Conservation (phyloP, 2,797 vertebrate genomes). For the Anableps anableps region DNA sequence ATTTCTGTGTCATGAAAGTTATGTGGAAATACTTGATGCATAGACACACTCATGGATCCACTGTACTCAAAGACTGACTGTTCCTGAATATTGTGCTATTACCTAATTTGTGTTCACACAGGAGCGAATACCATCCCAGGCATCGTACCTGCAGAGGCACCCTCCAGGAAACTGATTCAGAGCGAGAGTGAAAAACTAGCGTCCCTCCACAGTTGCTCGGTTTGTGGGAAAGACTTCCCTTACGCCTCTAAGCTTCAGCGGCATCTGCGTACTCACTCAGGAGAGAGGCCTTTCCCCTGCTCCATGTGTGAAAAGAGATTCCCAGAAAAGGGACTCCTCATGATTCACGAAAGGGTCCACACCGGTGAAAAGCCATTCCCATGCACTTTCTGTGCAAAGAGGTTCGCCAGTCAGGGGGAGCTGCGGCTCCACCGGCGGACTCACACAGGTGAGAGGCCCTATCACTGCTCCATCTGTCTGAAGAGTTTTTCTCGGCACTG, state of each 20-base stretch:
- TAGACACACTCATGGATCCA: background rate
- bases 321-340: conserved; percentile 77
- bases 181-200: conserved; percentile 63
- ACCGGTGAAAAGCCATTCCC: conserved; percentile 78
- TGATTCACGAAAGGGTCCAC: conserved; percentile 77
- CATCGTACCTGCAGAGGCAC: conserved; percentile 17
- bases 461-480: conserved; percentile 75
- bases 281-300: conserved; percentile 78
- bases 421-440: conserved; percentile 75
- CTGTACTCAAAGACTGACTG: background rate
- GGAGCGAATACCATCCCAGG: conserved; percentile 40
- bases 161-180: conserved; percentile 44
- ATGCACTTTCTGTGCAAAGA: conserved; percentile 77
- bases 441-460: conserved; percentile 77
- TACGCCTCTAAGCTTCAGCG: conserved; percentile 79
- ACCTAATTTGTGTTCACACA: conserved; percentile 34
- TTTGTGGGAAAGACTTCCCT: conserved; percentile 77
- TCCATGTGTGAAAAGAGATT: conserved; percentile 79
- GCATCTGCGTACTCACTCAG: conserved; percentile 77
- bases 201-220: conserved; percentile 69
- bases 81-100: background rate
- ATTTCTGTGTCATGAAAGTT: background rate
- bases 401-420: conserved; percentile 79
- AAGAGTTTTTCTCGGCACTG: conserved; percentile 79
- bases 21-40: background rate